phyloP scores from a whole-genome alignment of 23 tunicate species.

The Trididemnum miniatum region DNA sequence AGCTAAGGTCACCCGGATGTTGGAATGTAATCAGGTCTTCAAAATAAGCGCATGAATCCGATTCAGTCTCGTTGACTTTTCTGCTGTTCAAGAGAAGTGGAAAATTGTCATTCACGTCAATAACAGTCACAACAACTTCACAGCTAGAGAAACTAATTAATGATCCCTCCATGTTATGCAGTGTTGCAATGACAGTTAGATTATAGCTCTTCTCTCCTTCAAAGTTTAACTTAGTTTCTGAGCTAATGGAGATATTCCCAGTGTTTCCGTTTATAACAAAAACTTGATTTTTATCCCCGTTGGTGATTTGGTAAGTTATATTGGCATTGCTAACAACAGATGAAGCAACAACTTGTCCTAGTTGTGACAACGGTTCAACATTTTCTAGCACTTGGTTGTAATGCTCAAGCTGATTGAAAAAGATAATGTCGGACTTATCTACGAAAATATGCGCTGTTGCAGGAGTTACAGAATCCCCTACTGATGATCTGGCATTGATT shows the following conservation, averaged over 20 bases:
- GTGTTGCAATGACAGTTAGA: conserved; percentile 31
- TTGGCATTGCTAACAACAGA: background rate
- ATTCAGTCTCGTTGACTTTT: background rate
- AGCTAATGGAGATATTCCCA: conserved; percentile 20
- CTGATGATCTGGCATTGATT: conserved; percentile 5
- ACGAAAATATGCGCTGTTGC: conserved; percentile 36
- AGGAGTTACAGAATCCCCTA: background rate
- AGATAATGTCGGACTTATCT: background rate
- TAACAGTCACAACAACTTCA: conserved; percentile 16
- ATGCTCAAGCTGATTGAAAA: background rate
- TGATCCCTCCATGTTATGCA: background rate
- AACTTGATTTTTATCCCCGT: conserved; percentile 28
- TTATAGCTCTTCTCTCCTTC: conserved; percentile 12
- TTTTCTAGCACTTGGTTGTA: conserved; percentile 26
- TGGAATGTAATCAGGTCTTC: background rate
- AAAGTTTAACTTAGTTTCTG: background rate
- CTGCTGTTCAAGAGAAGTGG: conserved; percentile 19
- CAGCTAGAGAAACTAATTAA: background rate
- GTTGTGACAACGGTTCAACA: background rate
- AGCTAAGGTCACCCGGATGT: background rate
- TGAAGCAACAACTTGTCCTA: conserved; percentile 10
- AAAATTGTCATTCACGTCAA: conserved; percentile 67
- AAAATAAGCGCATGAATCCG: background rate
- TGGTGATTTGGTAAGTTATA: conserved; percentile 24
- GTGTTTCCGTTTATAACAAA: conserved; percentile 26